A percentile compares a stretch with the other conserved stretches of the same genome.
Conservation (phyloP, 2,113 vertebrate species). For the Bubalus kerabau region DNA sequence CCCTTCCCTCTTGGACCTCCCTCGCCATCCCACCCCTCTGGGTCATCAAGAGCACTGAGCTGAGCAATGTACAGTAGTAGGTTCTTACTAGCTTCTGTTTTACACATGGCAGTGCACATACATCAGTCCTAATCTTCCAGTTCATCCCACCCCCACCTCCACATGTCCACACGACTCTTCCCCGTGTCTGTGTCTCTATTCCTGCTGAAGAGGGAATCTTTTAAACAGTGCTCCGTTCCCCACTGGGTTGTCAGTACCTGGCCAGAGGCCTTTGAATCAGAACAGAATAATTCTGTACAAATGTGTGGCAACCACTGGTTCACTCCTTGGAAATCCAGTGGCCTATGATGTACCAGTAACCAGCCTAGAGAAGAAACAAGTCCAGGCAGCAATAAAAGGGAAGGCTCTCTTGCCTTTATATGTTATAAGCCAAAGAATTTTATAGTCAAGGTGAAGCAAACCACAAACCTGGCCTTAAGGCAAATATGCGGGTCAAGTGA, state of each 20-base stretch:
- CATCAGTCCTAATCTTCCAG: not conserved
- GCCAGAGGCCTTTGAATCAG: not conserved
- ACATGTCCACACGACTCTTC: not conserved
- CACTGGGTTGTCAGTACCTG: not conserved
- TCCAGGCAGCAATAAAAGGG: not conserved
- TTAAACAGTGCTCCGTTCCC: not conserved
- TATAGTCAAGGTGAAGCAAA: not conserved
- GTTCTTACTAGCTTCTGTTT: not conserved
- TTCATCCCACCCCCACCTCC: not conserved
- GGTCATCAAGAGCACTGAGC: not conserved
- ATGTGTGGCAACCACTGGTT: not conserved
- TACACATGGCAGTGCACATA: not conserved
- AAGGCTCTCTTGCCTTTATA: not conserved
- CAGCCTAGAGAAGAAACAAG: not conserved
- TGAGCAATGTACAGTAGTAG: not conserved
- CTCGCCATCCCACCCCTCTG: not conserved
- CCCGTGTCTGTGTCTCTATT: not conserved
- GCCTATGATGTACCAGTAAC: not conserved
- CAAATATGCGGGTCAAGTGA: not conserved
- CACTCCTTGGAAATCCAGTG: not conserved
- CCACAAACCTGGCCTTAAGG: not conserved
- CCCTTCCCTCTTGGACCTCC: not conserved
- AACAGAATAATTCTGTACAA: not conserved
- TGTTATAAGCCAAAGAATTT: not conserved
- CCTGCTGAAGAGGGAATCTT: not conserved